Evolutionary conservation across 2,888 invertebrate species (phyloP).

Genomic region (Bembecia ichneumoniformis): DNA sequence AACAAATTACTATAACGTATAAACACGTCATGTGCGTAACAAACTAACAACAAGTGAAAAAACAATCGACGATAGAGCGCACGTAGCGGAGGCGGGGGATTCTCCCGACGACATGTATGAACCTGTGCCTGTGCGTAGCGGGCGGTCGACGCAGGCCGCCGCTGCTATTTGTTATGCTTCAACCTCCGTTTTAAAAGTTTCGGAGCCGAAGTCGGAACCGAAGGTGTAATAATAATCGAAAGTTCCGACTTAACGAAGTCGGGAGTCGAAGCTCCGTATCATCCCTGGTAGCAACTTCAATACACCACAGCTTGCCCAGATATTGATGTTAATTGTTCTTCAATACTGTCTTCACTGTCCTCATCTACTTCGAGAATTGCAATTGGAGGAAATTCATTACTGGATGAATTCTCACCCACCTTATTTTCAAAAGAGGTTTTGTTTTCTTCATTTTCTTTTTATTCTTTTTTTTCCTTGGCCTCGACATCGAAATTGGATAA

Average conservation of each 20-base stretch:
- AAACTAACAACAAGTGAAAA: conserved; percentile 2
- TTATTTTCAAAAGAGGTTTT: no score
- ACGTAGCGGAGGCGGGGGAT: not conserved
- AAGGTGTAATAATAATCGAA: conserved; percentile 9
- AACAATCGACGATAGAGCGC: conserved; percentile 1
- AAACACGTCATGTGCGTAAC: not conserved
- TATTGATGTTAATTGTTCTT: no score
- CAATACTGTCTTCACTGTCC: no score
- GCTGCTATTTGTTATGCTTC: conserved; percentile 8
- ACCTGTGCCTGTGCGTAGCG: conserved; percentile 8
- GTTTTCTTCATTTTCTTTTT: no score
- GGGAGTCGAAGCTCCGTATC: conserved; percentile 11
- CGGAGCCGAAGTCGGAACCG: conserved; percentile 8
- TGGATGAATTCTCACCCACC: no score
- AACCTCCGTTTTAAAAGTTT: conserved; percentile 10
- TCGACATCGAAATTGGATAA: no score
- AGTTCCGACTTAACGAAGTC: conserved; percentile 4
- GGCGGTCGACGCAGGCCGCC: conserved; percentile 5
- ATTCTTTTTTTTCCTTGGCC: no score
- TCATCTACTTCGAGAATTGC: no score
- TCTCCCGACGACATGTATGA: conserved; percentile 4
- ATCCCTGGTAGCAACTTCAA: conserved; percentile 1
- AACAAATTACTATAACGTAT: conserved; percentile 7
- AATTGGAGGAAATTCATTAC: no score
- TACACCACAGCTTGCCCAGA: no score